Percentiles rank a stretch among this genome's conserved stretches.
phyloP scores from a whole-genome alignment of 2,797 vertebrate species.

The Cossypha dichroa region DNA sequence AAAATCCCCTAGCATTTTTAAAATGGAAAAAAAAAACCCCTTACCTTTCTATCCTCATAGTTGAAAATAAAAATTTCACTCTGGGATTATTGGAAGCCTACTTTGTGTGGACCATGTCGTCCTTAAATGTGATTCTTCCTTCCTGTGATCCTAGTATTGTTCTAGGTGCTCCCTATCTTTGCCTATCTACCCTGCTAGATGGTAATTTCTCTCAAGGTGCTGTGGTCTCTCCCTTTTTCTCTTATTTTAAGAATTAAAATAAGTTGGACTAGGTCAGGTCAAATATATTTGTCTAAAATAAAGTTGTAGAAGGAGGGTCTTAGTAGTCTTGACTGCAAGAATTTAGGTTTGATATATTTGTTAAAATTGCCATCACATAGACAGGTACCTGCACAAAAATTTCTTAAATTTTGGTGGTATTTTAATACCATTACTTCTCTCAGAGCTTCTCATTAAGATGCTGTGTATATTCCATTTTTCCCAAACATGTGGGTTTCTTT shows the following conservation, averaged over 20 bases:
- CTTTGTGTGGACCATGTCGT: neutral
- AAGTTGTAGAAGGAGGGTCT: neutral
- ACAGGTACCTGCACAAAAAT: neutral
- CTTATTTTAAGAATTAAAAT: neutral
- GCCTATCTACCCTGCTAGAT: neutral
- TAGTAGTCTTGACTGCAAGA: neutral
- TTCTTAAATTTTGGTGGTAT: neutral
- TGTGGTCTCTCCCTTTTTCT: neutral
- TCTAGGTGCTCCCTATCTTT: neutral
- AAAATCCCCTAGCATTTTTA: neutral
- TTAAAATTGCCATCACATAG: neutral
- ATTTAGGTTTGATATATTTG: neutral
- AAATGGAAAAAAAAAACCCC: neutral
- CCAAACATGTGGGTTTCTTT: neutral
- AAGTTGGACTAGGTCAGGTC: neutral
- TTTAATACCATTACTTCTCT: neutral
- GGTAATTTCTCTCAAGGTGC: neutral
- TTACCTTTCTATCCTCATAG: neutral
- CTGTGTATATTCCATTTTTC: neutral
- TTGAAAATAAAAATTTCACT: neutral
- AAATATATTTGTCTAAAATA: neutral
- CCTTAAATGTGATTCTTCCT: neutral
- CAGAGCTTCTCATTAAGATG: neutral
- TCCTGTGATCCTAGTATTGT: neutral
- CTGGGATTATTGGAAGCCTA: neutral